phyloP scores from a whole-genome alignment of 2,888 invertebrate species.

The Lydus trimaculatus region DNA sequence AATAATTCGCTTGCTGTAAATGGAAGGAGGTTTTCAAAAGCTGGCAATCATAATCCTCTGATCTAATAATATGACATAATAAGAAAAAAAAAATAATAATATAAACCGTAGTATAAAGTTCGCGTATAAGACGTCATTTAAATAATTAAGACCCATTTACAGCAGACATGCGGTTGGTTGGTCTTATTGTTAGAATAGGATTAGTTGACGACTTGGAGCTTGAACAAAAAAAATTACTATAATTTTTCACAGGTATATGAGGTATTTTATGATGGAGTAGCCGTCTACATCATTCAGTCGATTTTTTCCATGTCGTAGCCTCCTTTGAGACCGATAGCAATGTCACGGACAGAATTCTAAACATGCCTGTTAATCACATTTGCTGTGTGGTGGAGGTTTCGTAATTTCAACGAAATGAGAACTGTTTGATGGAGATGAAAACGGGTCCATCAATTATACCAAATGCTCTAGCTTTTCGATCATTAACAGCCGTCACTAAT shows the following conservation, averaged over 20 bases:
- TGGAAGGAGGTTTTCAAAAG: not conserved
- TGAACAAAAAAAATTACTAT: conserved; percentile 43
- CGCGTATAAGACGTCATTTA: conserved; percentile 17
- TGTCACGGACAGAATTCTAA: conserved; percentile 55
- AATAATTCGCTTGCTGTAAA: conserved; percentile 17
- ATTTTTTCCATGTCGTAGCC: conserved; percentile 37
- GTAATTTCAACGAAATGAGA: conserved; percentile 40
- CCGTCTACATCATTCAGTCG: conserved; percentile 33
- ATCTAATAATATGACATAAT: not conserved
- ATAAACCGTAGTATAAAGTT: not conserved
- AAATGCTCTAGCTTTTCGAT: not conserved
- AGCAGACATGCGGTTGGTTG: conserved; percentile 21
- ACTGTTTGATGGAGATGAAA: conserved; percentile 3
- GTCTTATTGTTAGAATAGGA: conserved; percentile 35
- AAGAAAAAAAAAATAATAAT: conserved; percentile 1
- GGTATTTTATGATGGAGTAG: conserved; percentile 49
- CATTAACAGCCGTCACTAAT: not conserved
- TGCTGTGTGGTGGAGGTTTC: conserved; percentile 40
- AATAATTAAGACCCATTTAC: conserved; percentile 36
- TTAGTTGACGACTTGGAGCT: conserved; percentile 32
- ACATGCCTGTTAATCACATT: conserved; percentile 58
- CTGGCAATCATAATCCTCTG: not conserved
- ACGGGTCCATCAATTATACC: not conserved
- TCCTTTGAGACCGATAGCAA: conserved; percentile 47
- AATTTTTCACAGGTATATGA: conserved; percentile 55